Conservation (phyloP, 2,113 vertebrate species). For the Petrocephalus zakoni region DNA sequence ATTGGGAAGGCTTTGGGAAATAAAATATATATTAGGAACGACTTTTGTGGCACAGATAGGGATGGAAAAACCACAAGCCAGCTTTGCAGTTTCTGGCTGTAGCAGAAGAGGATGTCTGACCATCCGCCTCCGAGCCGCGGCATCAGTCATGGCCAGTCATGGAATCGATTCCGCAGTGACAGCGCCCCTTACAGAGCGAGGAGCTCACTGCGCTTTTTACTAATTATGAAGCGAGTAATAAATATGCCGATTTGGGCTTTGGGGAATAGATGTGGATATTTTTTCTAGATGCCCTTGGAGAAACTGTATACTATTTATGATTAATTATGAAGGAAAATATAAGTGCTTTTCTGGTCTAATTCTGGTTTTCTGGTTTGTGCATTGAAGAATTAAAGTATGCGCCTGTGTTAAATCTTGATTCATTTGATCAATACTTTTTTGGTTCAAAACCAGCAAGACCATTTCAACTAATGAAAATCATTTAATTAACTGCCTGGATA, state of each 20-base stretch:
- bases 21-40: background rate
- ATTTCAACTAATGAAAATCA: background rate
- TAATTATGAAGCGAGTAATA: background rate
- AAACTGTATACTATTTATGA: background rate
- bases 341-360: background rate
- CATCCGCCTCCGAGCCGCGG: background rate
- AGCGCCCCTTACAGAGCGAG: background rate
- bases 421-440: background rate
- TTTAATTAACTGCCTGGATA: background rate
- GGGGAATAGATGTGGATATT: background rate
- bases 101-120: background rate
- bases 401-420: background rate
- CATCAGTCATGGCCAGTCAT: background rate
- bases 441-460: background rate
- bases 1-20: background rate
- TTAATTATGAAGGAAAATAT: background rate
- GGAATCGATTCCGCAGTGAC: background rate
- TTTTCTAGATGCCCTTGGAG: background rate
- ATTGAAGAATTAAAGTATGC: background rate
- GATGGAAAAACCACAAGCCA: background rate
- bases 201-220: background rate
- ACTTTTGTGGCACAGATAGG: background rate
- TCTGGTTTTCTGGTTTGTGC: background rate
- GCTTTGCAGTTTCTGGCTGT: background rate
- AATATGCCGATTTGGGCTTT: background rate